Percentiles rank a stretch among this genome's conserved stretches.
Evolutionary conservation across 2,797 vertebrate species (phyloP).

Genomic region (Eupleurogrammus muticus): DNA sequence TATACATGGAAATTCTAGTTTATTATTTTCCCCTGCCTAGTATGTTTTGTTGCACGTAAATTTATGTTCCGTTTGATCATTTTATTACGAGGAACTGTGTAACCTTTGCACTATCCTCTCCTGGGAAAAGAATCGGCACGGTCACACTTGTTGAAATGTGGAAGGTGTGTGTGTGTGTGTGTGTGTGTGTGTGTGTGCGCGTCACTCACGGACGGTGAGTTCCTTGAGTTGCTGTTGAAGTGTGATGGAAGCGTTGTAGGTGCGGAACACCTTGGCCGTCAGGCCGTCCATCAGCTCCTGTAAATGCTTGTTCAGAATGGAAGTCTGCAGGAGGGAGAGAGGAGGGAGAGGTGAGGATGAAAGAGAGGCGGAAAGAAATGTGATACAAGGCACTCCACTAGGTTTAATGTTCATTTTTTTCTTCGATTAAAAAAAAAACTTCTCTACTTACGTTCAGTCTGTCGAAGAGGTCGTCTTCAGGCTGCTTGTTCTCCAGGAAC

Average conservation of each 20-base stretch:
- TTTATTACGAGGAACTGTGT: background rate
- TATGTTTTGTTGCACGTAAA: background rate
- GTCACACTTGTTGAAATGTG: background rate
- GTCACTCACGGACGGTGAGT: conserved; percentile 90
- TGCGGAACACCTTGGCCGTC: conserved; percentile 97
- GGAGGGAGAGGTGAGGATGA: background rate
- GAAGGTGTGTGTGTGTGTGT: background rate
- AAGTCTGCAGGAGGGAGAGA: conserved; percentile 83
- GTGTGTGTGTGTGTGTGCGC: background rate
- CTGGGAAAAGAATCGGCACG: background rate
- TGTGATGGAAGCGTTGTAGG: conserved; percentile 97
- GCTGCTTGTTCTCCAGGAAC: conserved; percentile 97
- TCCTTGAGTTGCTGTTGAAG: conserved; percentile 96
- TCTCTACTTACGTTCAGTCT: conserved; percentile 90
- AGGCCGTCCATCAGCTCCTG: conserved; percentile 98
- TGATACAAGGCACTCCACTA: background rate
- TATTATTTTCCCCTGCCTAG: conserved; percentile 5
- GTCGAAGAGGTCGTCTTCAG: conserved; percentile 97
- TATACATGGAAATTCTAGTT: background rate
- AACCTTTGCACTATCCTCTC: background rate
- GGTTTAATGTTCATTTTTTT: background rate
- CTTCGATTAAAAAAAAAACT: background rate
- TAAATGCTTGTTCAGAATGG: conserved; percentile 97
- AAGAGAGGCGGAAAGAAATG: too few species aligned
- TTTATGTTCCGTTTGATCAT: conserved; percentile 26